These are phyloP conservation scores for Nannobrachium achirus DNA, from an alignment of 2,113 vertebrate species.

Conservation along the genomic window DNA sequence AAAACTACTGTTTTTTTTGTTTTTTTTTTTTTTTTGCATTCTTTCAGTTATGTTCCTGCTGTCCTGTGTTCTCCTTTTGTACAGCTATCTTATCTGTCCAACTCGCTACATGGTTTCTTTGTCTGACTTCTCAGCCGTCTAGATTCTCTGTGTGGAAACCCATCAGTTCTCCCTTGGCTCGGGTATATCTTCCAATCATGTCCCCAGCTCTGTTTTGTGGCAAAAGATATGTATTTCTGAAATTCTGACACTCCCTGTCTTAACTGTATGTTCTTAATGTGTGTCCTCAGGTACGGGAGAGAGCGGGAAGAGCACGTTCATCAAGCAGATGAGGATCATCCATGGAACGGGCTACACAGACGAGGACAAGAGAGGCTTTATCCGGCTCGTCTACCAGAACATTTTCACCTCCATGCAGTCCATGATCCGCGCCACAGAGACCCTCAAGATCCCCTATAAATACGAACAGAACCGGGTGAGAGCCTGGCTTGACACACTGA, in stretches of 20 bases:
- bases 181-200: neutral
- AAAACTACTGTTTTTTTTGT: too few species aligned
- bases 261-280: neutral
- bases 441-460: conserved; percentile 84
- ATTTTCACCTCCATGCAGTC: conserved; percentile 87
- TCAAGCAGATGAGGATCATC: conserved; percentile 95
- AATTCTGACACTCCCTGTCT: too few species aligned
- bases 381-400: conserved; percentile 88
- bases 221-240: too few species aligned
- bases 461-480: conserved; percentile 85
- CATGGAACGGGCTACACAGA: conserved; percentile 88
- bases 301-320: conserved; percentile 93
- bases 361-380: conserved; percentile 86
- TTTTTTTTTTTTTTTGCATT: neutral
- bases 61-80: neutral
- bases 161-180: neutral
- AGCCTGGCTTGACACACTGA: neutral
- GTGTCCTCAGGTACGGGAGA: conserved; percentile 84
- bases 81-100: neutral
- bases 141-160: neutral
- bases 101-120: neutral
- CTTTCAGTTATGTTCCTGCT: neutral
- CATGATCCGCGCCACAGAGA: conserved; percentile 86
- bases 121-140: neutral
- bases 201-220: neutral